These are phyloP conservation scores for Choristoneura rosaceana DNA, from an alignment of 2,888 invertebrate genomes.

Conservation along the genomic window DNA sequence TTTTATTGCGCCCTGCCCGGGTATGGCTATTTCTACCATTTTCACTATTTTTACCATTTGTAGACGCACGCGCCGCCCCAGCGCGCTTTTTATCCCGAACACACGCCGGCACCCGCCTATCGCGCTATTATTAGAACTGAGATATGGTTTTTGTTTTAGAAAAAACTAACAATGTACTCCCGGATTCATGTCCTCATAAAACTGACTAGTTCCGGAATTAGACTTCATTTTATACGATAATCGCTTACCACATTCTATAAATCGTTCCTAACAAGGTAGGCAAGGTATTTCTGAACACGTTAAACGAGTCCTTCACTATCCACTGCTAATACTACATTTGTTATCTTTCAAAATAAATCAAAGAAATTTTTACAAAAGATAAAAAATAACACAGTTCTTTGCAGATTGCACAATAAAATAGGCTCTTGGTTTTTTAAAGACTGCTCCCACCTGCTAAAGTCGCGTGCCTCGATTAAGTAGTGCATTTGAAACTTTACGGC, in stretches of 20 bases:
- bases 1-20: conserved; percentile 73
- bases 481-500: conserved; percentile 48
- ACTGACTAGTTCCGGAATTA: conserved; percentile 37
- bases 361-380: conserved; percentile 54
- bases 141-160: conserved; percentile 40
- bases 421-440: conserved; percentile 78
- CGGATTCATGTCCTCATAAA: conserved; percentile 33
- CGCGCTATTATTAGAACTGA: conserved; percentile 59
- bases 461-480: conserved; percentile 67
- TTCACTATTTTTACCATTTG: conserved; percentile 70
- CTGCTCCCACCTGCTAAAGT: conserved; percentile 81
- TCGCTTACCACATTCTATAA: conserved; percentile 25
- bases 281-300: conserved; percentile 18
- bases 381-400: conserved; percentile 63
- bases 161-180: conserved; percentile 35
- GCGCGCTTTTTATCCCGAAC: conserved; percentile 67
- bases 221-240: conserved; percentile 38
- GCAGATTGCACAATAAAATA: conserved; percentile 72
- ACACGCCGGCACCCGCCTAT: conserved; percentile 54
- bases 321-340: conserved; percentile 32
- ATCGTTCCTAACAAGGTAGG: conserved; percentile 11
- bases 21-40: conserved; percentile 70
- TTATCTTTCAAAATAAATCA: conserved; percentile 47
- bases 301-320: conserved; percentile 10
- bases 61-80: conserved; percentile 76